These are phyloP conservation scores for Notiomystis cincta DNA, from an alignment of 2,113 vertebrate species.

Conservation along the genomic window DNA sequence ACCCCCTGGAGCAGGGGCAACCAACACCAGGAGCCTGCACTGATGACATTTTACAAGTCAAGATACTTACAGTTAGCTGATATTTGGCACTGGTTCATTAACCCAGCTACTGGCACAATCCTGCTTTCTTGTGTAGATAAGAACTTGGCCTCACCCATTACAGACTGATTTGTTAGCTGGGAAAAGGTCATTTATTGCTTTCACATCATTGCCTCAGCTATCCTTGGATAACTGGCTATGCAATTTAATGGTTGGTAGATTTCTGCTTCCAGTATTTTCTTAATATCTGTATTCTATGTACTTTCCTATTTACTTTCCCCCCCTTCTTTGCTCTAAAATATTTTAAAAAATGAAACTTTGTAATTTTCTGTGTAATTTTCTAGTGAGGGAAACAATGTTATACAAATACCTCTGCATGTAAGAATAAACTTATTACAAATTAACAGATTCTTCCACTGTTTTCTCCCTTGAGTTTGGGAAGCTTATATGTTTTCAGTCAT, in stretches of 20 bases:
- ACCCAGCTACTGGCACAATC: constrained; percentile 33
- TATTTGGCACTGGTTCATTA: constrained; percentile 18
- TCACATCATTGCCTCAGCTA: constrained; percentile 33
- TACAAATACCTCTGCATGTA: not conserved
- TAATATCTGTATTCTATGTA: not conserved
- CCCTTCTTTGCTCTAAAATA: not conserved
- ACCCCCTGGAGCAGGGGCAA: not conserved
- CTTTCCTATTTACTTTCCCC: not conserved
- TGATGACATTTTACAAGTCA: not conserved
- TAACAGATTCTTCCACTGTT: not conserved
- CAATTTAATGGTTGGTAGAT: not conserved
- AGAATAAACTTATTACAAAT: not conserved
- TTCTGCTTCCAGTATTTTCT: not conserved
- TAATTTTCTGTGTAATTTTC: not conserved
- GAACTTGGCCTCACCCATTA: constrained; percentile 28
- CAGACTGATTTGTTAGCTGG: constrained; percentile 46
- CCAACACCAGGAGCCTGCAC: not conserved
- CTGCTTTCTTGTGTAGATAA: constrained; percentile 39
- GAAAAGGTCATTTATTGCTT: constrained; percentile 50
- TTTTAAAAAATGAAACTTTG: not conserved
- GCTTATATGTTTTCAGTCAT: not conserved
- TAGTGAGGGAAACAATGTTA: not conserved
- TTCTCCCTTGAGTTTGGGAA: not conserved
- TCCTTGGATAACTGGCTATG: not conserved
- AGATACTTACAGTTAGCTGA: not conserved